These are phyloP conservation scores for Coenonympha arcania DNA, from an alignment of 2,888 invertebrate genomes.

Conservation along the genomic window DNA sequence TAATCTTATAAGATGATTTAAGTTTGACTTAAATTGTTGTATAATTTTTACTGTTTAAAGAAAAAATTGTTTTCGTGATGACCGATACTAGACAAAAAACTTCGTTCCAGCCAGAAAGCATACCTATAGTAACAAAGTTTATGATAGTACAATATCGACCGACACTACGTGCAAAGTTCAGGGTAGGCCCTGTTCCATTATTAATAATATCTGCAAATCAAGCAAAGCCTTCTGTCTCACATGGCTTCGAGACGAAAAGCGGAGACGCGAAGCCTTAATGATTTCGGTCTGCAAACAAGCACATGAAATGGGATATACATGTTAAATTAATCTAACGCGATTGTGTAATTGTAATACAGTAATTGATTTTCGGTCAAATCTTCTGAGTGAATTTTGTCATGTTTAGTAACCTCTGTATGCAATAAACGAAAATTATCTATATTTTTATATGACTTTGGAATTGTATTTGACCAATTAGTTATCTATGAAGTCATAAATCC, in stretches of 20 bases:
- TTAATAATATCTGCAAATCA: conserved; percentile 64
- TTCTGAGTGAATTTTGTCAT: not conserved
- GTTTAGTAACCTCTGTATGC: not conserved
- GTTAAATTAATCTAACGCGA: conserved; percentile 7
- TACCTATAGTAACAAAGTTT: too few species aligned
- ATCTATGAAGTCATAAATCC: too few species aligned
- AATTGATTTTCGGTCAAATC: not conserved
- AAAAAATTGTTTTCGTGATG: too few species aligned
- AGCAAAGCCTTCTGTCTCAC: conserved; percentile 30
- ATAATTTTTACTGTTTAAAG: too few species aligned
- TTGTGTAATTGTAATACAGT: not conserved
- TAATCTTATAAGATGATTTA: too few species aligned
- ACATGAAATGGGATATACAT: conserved; percentile 17
- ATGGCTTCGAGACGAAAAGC: conserved; percentile 15
- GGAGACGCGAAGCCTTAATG: conserved; percentile 19
- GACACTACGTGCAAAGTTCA: not conserved
- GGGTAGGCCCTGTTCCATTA: conserved; percentile 35
- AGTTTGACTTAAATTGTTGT: too few species aligned
- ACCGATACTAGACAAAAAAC: too few species aligned
- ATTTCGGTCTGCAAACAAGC: conserved; percentile 15
- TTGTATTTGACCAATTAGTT: too few species aligned
- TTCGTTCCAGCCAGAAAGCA: too few species aligned
- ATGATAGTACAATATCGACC: not conserved
- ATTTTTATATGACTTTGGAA: too few species aligned
- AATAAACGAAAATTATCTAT: too few species aligned